Percentiles rank a stretch among this genome's conserved stretches.
Conservation (phyloP, 2,797 vertebrate genomes). For the Leptatherina wallacei region DNA sequence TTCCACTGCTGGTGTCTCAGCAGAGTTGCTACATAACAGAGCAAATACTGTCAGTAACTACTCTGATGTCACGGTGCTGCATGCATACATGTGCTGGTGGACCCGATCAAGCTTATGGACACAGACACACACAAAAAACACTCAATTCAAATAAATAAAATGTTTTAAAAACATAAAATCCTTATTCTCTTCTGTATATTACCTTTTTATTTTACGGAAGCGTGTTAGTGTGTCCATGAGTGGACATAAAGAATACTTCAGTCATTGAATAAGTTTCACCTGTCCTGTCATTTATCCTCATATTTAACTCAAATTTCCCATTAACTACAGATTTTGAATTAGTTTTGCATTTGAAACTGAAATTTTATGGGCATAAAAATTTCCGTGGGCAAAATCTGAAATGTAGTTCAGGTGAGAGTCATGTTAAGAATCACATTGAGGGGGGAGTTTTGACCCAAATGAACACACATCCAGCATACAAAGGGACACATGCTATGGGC, state of each 20-base stretch:
- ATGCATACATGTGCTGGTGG: slow-evolving; percentile 23
- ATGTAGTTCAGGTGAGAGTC: slow-evolving; percentile 2
- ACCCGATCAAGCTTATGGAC: not conserved
- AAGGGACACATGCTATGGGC: slow-evolving; percentile 44
- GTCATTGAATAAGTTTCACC: slow-evolving; percentile 15
- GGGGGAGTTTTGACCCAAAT: slow-evolving; percentile 25
- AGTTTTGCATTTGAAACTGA: not conserved
- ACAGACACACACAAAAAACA: not conserved
- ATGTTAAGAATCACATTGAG: not conserved
- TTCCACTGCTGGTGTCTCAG: slow-evolving; percentile 55
- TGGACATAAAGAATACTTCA: not conserved
- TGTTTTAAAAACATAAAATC: not conserved
- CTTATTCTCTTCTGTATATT: not conserved
- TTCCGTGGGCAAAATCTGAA: slow-evolving; percentile 2
- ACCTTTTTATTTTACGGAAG: not conserved
- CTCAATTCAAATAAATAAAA: not conserved
- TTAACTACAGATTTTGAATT: not conserved
- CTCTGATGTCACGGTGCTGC: slow-evolving; percentile 46
- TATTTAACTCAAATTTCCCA: slow-evolving; percentile 11
- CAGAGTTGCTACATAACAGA: slow-evolving; percentile 51
- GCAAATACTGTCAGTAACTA: slow-evolving; percentile 30
- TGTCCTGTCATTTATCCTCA: slow-evolving; percentile 4
- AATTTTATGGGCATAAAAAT: not conserved
- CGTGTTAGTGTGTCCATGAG: not conserved
- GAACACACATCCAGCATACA: slow-evolving; percentile 22